These are phyloP conservation scores for Coturnix japonica DNA, from an alignment of 2,113 vertebrate species.

Conservation along the genomic window DNA sequence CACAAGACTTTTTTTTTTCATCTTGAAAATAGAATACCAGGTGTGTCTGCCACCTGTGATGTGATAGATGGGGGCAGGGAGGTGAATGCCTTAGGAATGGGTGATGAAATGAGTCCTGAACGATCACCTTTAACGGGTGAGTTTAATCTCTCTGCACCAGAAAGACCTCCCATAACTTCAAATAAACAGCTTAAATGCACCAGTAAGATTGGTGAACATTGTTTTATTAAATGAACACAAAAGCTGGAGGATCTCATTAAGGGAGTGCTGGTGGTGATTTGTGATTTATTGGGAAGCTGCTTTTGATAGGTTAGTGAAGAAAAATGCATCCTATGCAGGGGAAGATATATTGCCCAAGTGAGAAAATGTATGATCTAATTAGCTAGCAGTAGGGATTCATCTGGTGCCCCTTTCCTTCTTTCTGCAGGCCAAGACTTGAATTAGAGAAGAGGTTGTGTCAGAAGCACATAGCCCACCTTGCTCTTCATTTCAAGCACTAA, in stretches of 20 bases:
- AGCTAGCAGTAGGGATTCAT: conserved; percentile 55
- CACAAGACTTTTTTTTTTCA: background rate
- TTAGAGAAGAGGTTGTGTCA: background rate
- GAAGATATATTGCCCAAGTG: conserved; percentile 55
- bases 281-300: conserved; percentile 52
- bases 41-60: background rate
- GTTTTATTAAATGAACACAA: conserved; percentile 53
- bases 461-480: background rate
- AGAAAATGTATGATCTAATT: conserved; percentile 55
- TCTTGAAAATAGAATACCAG: conserved; percentile 13
- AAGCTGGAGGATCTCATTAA: conserved; percentile 56
- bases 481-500: background rate
- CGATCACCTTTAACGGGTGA: background rate
- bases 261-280: conserved; percentile 39
- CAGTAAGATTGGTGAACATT: conserved; percentile 1
- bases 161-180: conserved; percentile 38
- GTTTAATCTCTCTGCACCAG: background rate
- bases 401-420: conserved; percentile 47
- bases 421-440: background rate
- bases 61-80: background rate
- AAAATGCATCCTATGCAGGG: conserved; percentile 58
- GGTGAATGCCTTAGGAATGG: background rate
- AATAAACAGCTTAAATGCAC: conserved; percentile 17
- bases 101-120: background rate
- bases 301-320: conserved; percentile 52